These are phyloP conservation scores for Notothenia coriiceps DNA, from an alignment of 2,113 vertebrate species.

Conservation along the genomic window DNA sequence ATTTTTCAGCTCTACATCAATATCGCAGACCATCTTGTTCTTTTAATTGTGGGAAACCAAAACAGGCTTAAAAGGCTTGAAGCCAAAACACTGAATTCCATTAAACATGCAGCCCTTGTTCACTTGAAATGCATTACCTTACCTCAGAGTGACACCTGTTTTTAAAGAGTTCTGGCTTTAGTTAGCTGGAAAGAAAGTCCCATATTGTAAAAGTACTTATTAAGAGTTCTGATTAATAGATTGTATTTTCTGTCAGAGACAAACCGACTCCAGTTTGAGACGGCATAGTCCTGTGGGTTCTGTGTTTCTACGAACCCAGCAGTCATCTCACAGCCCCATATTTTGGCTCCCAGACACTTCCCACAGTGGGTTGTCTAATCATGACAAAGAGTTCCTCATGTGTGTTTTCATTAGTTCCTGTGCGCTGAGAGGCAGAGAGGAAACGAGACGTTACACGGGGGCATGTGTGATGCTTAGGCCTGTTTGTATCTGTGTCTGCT, in stretches of 20 bases:
- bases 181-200: background rate
- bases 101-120: too few species aligned
- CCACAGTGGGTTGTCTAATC: constrained; percentile 32
- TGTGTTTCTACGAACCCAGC: background rate
- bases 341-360: constrained; percentile 24
- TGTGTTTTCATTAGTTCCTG: constrained; percentile 30
- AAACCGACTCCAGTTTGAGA: background rate
- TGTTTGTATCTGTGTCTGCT: constrained; percentile 8
- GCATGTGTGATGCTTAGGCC: background rate
- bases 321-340: constrained; percentile 5
- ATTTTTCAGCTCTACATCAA: too few species aligned
- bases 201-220: constrained; percentile 4
- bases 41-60: too few species aligned
- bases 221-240: background rate
- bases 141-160: background rate
- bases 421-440: background rate
- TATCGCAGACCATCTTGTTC: too few species aligned
- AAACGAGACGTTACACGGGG: background rate
- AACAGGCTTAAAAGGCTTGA: too few species aligned
- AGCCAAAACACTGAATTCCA: too few species aligned
- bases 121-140: background rate
- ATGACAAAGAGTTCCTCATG: constrained; percentile 42
- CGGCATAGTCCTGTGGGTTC: background rate
- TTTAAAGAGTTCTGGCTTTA: background rate
- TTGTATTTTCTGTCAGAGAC: background rate